Evolutionary conservation across 2,113 vertebrate genomes (phyloP), one percentile per base, ranked within the genome.

Genomic region (Phalacrocorax pelagicus): DNA sequence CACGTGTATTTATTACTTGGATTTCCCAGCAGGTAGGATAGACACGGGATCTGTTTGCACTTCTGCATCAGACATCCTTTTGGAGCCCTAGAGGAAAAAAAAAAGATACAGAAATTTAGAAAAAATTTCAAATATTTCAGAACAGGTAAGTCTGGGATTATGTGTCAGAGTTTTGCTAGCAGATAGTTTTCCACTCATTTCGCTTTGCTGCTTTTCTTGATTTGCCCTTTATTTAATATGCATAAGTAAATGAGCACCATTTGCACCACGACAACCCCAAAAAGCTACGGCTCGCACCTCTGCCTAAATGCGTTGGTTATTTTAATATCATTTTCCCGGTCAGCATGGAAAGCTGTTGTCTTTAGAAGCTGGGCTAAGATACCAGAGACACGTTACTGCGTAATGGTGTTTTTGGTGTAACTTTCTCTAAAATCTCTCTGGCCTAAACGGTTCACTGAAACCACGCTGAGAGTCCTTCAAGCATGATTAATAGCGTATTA

Each of bases 1-100:
- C 88, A 12, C 5, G 24, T 18, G 19, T 51, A 15, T 96, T 89
- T 96, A 96, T 99, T 98, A 99, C 98, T 99, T 99, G 98, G 98
- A 96, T 98, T 99, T 99, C 89, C 98, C 99, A 18, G 98, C 96
- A 36, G 99, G 98, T 91, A 98, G 97, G 51, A 98, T 98, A 83
- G 98, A 97, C 52, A 98, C 98, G 0, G 99, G 98, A 71, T 99
- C 99, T 57, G 99, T 99, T 95, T 99, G 99, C 92, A 99, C 99
- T 59, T 98, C 98, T 0, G 98, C 99, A 8, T 99, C 99, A 94
- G 97, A 98, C 95, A 98, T 98, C 95, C 98, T 99, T 96, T 99
- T 99, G 95, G 99, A 98, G 55, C 99, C 98, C 99, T 99, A 98
- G 14, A 93, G 77, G 14, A 38, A 77, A 42, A 30, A 46, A 77